Evolutionary conservation across 53 echinoderm and acorn worm species (phyloP), one percentile per base, ranked within the genome.

Genomic region (Arbacia lixula): DNA sequence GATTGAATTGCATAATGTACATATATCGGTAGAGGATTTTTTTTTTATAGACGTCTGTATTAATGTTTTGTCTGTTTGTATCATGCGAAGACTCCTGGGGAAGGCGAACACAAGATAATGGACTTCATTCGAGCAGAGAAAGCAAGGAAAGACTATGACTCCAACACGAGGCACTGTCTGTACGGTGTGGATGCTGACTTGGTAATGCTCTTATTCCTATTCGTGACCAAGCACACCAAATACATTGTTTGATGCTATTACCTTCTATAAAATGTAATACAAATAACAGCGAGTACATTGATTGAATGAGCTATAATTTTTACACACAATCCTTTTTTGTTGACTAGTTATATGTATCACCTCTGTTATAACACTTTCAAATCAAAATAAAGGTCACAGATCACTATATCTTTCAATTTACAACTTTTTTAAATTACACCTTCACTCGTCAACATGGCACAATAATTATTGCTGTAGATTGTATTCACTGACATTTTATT

Each of bases 81-180:
- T 58, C 66, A 1, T 46, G 6, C 85, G 3, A 34, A 97, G 97
- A 97, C 97, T 5, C 97, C 97, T 12, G 97, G 97, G 8, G 97
- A 97, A 76, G 97, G 97, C 0, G 97, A 97, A 53, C 97, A 97
- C 73, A 97, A 97, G 80, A 90, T 97, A 21, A 97, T 97, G 97
- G 97, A 97, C 46, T 97, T 94, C 85, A 97, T 97, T 39, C 85
- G 97, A 41, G 68, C 92, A 29, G 97, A 97, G 57, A 97, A 94
- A 58, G 66, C 87, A 46, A 29, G 83, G 6, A 57, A 55, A 69
- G 92, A 88, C 37, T 94, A 97, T 34, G 92, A 94, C 51, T 84
- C 94, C 38, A 97, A 97, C 85, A 97, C 97, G 3, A 92, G 97
- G 60, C 97, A 97, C 72, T 97, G 97, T 49, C 85, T 97, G 19